Evolutionary conservation across 2,113 vertebrate genomes (phyloP), one percentile per base, ranked within the genome.

Genomic region (Pitta sordida): DNA sequence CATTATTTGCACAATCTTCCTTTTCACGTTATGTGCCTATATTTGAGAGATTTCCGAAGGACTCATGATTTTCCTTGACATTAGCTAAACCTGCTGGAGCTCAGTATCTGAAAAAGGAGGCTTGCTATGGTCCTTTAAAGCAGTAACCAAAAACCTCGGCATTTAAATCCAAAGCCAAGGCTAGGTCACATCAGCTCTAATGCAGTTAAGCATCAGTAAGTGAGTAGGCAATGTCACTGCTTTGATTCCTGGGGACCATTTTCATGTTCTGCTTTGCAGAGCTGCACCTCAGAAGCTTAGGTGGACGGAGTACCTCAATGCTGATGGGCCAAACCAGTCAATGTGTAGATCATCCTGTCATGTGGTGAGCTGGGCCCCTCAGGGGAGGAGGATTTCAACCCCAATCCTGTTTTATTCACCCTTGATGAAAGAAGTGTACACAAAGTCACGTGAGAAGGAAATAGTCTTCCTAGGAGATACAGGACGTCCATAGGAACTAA

Each of bases 11-110:
- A 49, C 74, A 91, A 30, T 86, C 83, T 88, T 86, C 63, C 60
- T 92, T 93, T 85, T 92, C 16, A 52, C 7, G 6, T 76, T 78
- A 78, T 79, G 49, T 89, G 65, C 74, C 91, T 51, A 30, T 52
- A 76, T 92, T 92, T 93, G 86, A 70, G 68, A 90, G 32, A 30
- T 76, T 93, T 88, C 85, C 87, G 62, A 58, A 94, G 59, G 75
- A 63, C 43, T 91, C 75, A 58, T 78, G 56, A 91, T 94, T 94
- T 95, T 91, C 86, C 74, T 19, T 87, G 92, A 79, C 39, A 27
- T 69, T 76, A 84, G 62, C 74, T 91, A 76, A 88, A 81, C 55
- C 59, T 76, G 49, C 53, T 86, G 84, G 74, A 79, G 62, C 62
- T 92, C 58, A 79, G 1, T 41, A 53, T 71, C 58, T 83, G 80